Conservation (phyloP, 2,113 vertebrate genomes). For the Lophura nycthemera region DNA sequence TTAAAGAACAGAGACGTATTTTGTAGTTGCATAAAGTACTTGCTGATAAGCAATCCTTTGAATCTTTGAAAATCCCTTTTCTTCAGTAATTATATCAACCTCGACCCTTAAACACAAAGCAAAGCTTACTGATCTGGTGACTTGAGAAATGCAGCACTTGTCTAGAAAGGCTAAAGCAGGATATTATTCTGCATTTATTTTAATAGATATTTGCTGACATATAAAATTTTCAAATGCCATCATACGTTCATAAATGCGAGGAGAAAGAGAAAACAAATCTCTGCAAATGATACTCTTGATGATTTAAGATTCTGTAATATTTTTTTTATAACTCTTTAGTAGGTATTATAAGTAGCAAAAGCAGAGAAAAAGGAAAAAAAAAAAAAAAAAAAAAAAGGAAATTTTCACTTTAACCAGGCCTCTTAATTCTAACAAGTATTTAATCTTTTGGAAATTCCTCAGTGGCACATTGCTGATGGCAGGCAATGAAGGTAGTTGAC, state of each 20-base stretch:
- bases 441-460: conserved; percentile 37
- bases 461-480: conserved; percentile 20
- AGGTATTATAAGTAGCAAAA: conserved; percentile 28
- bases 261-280: not conserved
- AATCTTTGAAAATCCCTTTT: not conserved
- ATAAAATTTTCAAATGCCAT: not conserved
- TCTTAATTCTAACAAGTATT: conserved; percentile 53
- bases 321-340: not conserved
- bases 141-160: conserved; percentile 8
- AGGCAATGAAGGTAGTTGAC: conserved; percentile 37
- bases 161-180: not conserved
- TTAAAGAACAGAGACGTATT: not conserved
- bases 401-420: conserved; percentile 34
- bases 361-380: not conserved
- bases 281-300: not conserved
- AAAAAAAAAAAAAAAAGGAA: not conserved
- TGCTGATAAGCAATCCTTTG: conserved; percentile 15
- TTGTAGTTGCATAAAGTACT: not conserved
- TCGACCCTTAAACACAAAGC: not conserved
- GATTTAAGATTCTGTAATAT: conserved; percentile 25
- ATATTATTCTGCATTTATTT: not conserved
- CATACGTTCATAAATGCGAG: not conserved
- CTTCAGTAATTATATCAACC: not conserved
- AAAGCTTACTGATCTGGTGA: not conserved
- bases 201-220: not conserved